Evolutionary conservation across 2,113 vertebrate species (phyloP).

Genomic region (Turdus rufiventris): DNA sequence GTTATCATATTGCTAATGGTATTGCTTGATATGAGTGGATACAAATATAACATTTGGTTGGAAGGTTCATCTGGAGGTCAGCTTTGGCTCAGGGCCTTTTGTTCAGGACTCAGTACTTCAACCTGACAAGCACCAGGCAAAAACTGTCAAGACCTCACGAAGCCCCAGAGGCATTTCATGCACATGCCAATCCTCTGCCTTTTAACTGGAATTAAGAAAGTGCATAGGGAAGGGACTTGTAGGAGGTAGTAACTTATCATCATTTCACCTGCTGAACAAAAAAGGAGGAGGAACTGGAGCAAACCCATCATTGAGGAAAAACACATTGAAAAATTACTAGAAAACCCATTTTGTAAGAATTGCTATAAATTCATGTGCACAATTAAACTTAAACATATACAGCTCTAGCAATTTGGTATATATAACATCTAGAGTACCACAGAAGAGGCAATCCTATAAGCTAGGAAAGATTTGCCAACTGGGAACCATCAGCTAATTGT

Average conservation of each 20-base stretch:
- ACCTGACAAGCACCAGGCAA: not conserved
- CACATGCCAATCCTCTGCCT: not conserved
- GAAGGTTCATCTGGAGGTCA: not conserved
- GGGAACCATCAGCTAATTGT: not conserved
- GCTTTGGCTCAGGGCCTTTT: not conserved
- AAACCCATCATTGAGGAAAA: not conserved
- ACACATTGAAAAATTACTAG: not conserved
- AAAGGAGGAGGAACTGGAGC: not conserved
- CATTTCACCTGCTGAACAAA: not conserved
- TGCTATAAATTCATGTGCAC: not conserved
- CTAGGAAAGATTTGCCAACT: not conserved
- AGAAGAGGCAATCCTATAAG: not conserved
- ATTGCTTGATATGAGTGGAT: not conserved
- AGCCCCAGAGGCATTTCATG: not conserved
- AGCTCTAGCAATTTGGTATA: not conserved
- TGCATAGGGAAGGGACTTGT: not conserved
- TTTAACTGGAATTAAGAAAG: not conserved
- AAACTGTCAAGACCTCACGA: not conserved
- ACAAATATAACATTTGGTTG: not conserved
- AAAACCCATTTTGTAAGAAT: not conserved
- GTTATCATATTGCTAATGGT: not conserved
- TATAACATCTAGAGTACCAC: fast-evolving
- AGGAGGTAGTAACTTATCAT: not conserved
- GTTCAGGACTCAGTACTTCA: not conserved
- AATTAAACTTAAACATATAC: not conserved